Conservation (phyloP, 2,797 vertebrate genomes). For the Rhinogobio ventralis region DNA sequence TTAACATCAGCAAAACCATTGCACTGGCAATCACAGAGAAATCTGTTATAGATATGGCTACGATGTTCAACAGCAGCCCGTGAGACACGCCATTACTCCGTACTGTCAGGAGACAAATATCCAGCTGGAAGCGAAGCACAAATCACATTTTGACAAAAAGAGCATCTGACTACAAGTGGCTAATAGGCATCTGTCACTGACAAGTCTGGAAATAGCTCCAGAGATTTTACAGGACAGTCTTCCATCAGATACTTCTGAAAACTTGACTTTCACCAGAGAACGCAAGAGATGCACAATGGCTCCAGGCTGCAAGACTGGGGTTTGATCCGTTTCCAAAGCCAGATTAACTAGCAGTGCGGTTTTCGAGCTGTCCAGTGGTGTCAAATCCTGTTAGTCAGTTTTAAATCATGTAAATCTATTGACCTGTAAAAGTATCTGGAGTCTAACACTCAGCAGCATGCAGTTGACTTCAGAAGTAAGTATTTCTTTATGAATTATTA, state of each 20-base stretch:
- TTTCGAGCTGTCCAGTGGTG: neutral
- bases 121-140: conserved; percentile 17
- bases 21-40: neutral
- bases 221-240: neutral
- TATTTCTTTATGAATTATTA: neutral
- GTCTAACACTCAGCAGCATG: neutral
- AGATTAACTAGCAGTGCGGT: conserved; percentile 7
- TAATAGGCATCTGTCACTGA: conserved; percentile 41
- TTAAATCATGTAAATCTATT: conserved; percentile 6
- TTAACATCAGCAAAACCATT: neutral
- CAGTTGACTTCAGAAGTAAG: neutral
- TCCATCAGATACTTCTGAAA: neutral
- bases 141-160: conserved; percentile 30
- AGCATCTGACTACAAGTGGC: conserved; percentile 21
- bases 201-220: conserved; percentile 10
- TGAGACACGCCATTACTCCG: conserved; percentile 5
- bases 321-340: neutral
- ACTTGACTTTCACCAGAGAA: neutral
- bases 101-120: conserved; percentile 16
- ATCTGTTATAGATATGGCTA: neutral
- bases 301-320: neutral
- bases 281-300: neutral
- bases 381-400: neutral
- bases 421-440: neutral
- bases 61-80: conserved; percentile 14